Conservation (phyloP, 2,113 vertebrate genomes). For the Raja brachyura region DNA sequence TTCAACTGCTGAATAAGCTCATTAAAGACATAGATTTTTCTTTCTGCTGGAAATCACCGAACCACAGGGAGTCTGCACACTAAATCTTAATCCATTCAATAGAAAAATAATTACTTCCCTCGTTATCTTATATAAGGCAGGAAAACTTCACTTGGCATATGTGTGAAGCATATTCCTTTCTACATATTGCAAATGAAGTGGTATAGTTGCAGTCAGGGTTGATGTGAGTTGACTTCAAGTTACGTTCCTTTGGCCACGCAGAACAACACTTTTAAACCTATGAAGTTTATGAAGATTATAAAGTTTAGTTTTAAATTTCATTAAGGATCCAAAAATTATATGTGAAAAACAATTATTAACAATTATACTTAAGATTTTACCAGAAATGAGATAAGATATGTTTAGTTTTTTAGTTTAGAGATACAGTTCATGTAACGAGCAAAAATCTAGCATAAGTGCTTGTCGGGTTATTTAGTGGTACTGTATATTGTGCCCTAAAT, state of each 20-base stretch:
- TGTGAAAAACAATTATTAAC: not conserved
- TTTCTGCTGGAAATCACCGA: conserved; percentile 6
- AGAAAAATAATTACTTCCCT: not conserved
- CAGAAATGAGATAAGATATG: not conserved
- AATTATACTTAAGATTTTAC: not conserved
- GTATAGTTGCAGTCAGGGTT: not conserved
- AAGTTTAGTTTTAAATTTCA: too few species aligned
- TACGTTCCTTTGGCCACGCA: not conserved
- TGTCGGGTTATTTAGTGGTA: not conserved
- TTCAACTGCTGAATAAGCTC: not conserved
- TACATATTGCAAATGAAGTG: not conserved
- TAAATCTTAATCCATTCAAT: not conserved
- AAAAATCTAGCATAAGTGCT: not conserved
- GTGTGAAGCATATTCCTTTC: not conserved
- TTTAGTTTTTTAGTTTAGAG: too few species aligned
- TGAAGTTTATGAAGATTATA: too few species aligned
- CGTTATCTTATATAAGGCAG: not conserved
- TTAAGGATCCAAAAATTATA: not conserved
- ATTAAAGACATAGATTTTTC: not conserved
- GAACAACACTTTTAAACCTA: not conserved
- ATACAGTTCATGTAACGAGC: not conserved
- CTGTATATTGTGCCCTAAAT: not conserved
- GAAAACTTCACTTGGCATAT: not conserved
- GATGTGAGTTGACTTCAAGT: not conserved
- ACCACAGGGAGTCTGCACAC: not conserved